Evolutionary conservation across 2,113 vertebrate species (phyloP).

Genomic region (Brachypodius melanocephalos): DNA sequence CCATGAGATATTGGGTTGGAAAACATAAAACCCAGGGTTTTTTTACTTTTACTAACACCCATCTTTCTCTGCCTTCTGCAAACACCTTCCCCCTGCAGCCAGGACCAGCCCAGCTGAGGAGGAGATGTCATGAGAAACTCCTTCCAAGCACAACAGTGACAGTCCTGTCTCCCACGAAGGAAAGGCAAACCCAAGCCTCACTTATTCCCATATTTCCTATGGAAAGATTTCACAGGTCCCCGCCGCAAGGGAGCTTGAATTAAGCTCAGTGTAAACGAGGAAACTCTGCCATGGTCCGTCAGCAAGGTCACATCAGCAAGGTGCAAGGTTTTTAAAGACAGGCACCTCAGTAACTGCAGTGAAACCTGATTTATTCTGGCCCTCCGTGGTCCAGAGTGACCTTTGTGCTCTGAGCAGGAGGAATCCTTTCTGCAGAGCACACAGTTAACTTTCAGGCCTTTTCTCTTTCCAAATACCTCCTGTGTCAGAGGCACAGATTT

Average conservation of each 20-base stretch:
- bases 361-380: not conserved
- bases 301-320: not conserved
- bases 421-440: not conserved
- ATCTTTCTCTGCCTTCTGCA: not conserved
- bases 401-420: not conserved
- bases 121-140: not conserved
- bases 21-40: rapidly evolving
- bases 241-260: not conserved
- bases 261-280: not conserved
- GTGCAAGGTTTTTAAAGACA: not conserved
- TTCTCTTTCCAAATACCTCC: not conserved
- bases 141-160: not conserved
- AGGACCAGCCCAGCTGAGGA: not conserved
- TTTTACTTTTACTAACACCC: not conserved
- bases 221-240: not conserved
- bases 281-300: not conserved
- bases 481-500: not conserved
- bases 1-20: rapidly evolving
- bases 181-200: not conserved
- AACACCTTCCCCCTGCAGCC: not conserved
- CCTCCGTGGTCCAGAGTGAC: rapidly evolving
- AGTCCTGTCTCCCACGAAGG: not conserved
- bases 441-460: not conserved
- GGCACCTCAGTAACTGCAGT: not conserved
- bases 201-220: not conserved